Base-by-base conservation (phyloP, 1,140 invertebrate genomes). In the Holcopasites calliopsidis region DNA sequence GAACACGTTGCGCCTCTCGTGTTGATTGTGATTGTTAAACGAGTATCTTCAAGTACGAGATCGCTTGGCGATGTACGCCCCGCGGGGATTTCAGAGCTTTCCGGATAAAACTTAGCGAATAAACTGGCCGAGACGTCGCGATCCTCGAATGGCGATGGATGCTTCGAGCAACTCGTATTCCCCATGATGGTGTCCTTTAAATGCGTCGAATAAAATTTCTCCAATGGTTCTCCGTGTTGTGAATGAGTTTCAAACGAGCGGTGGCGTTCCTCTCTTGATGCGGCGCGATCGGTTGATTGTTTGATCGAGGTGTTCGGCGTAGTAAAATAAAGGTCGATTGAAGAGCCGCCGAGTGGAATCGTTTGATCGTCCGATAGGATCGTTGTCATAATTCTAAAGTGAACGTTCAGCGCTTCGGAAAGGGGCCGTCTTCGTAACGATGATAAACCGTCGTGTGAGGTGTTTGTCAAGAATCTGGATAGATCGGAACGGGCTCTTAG, bases 371-470 rank as follows among this genome's bases (percentile, higher is more conserved):
- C 31, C 18, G 21, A 42, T 52, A 40, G 40, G 50, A 38, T 55
- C 40, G 42, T 55, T 8, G 28, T n/a, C 23, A 38, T 40, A 50
- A 79, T 74, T 54, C 35, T 52, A 61, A 40, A 52, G 47, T 35
- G 47, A 66, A 61, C 23, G 13, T 54, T 23, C 49, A 77, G 80
- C 68, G 57, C 58, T 44, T 58, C 26, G 23, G 62, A 58, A 38
- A 70, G 38, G 60, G 57, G 66, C 54, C 50, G 61, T 70, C 21
- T 40, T 26, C 28, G 21, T 54, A 40, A 66, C 26, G n/a, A 47
- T n/a, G 44, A 70, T 70, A 49, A 38, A 58, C 42, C 68, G 68
- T 60, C 54, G 68, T 57, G 35, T 47, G n/a, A 70, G 35, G 68
- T 54, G 35, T 68, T 55, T 18, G 40, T n/a, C 16, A 38, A 49